Evolutionary conservation across 2,888 invertebrate species (phyloP), one percentile per base, ranked within the genome.

Genomic region (Apocheima hispidaria): DNA sequence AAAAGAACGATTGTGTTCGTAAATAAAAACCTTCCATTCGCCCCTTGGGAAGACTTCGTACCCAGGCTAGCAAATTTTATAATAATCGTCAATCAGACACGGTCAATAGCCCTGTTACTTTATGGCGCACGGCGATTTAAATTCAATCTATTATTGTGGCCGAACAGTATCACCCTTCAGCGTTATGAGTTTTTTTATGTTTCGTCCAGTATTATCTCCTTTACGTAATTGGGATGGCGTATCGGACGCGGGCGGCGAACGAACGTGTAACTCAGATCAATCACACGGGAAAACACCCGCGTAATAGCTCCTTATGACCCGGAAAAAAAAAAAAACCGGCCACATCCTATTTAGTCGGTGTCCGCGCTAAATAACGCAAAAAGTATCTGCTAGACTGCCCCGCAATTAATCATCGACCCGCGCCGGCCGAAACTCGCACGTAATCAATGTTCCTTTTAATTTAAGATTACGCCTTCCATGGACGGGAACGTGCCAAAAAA

Each of bases 281-380:
- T 88, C 87, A 90, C 82, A 75, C 75, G 78, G 80, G 81, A 87
- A 86, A 87, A 85, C 78, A 85, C 77, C 82, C 86, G 83, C 73
- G 83, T 87, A 87, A 89, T 84, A 81, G 80, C 83, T 82, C 81
- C 82, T 83, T 79, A 81, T 82, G 86, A 81, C 82, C 83, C 82
- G 74, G n/a, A n/a, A 70, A 63, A 70, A 43, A 51, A 65, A 68
- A 69, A 72, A 74, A 77, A 71, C 56, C 68, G 69, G 78, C 80
- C 79, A 79, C 79, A 82, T 79, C 78, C 82, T 86, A 84, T 88
- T 87, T 84, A 83, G 80, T 76, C 78, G 76, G 73, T 74, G 75
- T 77, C 75, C 74, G 71, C 65, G 81, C 81, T 84, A 87, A 88
- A 87, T 85, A 87, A 82, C 76, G 85, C 86, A 86, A 88, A 88